Conservation (phyloP, 2,797 vertebrate genomes). For the Pristis pectinata region DNA sequence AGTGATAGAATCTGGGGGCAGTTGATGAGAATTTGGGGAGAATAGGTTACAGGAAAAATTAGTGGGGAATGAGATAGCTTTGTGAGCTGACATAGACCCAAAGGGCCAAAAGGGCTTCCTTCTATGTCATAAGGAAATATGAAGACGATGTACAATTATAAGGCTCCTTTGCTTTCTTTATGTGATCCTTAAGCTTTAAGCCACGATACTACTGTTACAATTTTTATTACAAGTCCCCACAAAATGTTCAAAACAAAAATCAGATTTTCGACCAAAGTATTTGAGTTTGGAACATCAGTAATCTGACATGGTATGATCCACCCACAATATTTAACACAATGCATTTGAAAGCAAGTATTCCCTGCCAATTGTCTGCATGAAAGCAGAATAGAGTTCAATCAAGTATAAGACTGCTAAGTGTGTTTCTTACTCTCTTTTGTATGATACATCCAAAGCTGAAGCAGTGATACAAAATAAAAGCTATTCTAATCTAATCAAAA, state of each 20-base stretch:
- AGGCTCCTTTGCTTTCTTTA: not conserved
- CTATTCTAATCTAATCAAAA: slow-evolving; percentile 50
- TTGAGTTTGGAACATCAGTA: slow-evolving; percentile 37
- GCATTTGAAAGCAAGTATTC: slow-evolving; percentile 38
- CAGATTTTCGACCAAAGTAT: not conserved
- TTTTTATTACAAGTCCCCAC: not conserved
- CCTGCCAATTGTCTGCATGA: slow-evolving; percentile 31
- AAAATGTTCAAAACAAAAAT: not conserved
- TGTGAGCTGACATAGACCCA: too few relatives aligned
- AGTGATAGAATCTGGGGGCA: too few relatives aligned
- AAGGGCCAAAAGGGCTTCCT: too few relatives aligned
- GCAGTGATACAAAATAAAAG: slow-evolving; percentile 43
- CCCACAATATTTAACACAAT: slow-evolving; percentile 39
- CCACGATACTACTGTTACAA: too few relatives aligned
- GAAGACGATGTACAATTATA: not conserved
- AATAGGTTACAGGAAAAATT: too few relatives aligned
- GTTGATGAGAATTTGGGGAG: too few relatives aligned
- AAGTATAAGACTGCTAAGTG: slow-evolving; percentile 32
- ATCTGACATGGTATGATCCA: slow-evolving; percentile 38
- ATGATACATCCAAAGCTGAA: slow-evolving; percentile 36
- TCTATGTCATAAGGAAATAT: not conserved
- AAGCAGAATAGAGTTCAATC: slow-evolving; percentile 26
- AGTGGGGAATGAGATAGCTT: too few relatives aligned
- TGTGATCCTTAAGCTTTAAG: not conserved
- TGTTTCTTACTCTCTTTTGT: slow-evolving; percentile 37